A percentile compares a stretch with the other conserved stretches of the same genome.
These are phyloP conservation scores for Nematostella vectensis DNA, from an alignment of 92 coral and sea anemone genomes.

Conservation along the genomic window DNA sequence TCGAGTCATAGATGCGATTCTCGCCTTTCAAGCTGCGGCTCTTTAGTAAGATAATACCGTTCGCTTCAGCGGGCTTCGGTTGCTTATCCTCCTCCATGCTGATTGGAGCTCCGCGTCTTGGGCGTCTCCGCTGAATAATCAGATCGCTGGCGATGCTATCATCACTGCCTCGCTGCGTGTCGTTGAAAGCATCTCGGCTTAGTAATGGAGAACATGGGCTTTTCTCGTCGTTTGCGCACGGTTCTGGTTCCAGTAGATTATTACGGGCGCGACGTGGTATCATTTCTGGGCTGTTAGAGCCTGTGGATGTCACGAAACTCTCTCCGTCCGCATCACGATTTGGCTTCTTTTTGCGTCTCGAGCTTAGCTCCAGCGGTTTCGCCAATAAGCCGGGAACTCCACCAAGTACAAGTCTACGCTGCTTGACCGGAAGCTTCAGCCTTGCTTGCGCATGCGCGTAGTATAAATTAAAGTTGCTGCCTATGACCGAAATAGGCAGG, in stretches of 20 bases:
- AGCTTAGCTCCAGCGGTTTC: slow-evolving; percentile 78
- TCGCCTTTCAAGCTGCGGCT: not conserved
- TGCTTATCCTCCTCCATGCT: not conserved
- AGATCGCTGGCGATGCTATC: not conserved
- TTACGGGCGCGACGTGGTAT: slow-evolving; percentile 15
- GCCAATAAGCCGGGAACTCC: slow-evolving; percentile 77
- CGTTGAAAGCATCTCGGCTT: not conserved
- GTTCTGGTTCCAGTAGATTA: slow-evolving; percentile 1
- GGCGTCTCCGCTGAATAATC: slow-evolving; percentile 1
- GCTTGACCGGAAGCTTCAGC: slow-evolving; percentile 86
- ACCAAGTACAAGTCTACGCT: slow-evolving; percentile 73
- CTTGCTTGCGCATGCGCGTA: slow-evolving; percentile 96
- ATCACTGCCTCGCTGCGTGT: not conserved
- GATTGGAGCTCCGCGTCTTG: not conserved
- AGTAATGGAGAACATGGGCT: not conserved
- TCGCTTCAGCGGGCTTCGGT: not conserved
- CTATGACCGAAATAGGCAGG: slow-evolving; percentile 87
- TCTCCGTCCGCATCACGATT: slow-evolving; percentile 10
- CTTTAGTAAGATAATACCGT: not conserved
- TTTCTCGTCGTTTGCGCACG: not conserved
- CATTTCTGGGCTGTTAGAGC: slow-evolving; percentile 17
- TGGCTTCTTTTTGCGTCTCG: slow-evolving; percentile 63
- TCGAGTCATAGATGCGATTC: not conserved
- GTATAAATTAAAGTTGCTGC: slow-evolving; percentile 81
- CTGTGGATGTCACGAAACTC: slow-evolving; percentile 18